Percentiles rank a stretch among this genome's conserved stretches.
Evolutionary conservation across 2,113 vertebrate genomes (phyloP).

Genomic region (Actenoides hombroni): DNA sequence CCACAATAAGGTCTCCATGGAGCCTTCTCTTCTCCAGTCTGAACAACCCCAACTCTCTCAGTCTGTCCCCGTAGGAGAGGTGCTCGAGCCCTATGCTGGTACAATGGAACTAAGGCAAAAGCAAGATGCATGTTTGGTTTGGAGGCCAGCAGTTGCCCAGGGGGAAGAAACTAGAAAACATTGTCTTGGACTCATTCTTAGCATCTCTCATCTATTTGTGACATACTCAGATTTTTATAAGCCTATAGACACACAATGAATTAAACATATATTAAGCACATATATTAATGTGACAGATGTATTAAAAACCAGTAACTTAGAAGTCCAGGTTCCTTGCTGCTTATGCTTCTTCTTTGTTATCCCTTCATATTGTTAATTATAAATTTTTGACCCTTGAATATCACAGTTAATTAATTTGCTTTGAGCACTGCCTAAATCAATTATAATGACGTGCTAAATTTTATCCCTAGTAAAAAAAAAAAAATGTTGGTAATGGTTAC

Average conservation of each 20-base stretch:
- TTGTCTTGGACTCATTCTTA: neutral
- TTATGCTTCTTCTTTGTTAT: neutral
- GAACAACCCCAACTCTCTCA: no score
- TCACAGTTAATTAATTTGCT: constrained; percentile 31
- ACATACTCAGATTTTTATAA: neutral
- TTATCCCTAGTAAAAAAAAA: neutral
- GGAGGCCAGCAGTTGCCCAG: neutral
- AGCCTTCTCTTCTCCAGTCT: no score
- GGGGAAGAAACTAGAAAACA: neutral
- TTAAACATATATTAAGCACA: neutral
- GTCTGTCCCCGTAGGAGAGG: no score
- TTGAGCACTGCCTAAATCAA: constrained; percentile 25
- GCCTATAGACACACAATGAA: neutral
- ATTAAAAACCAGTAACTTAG: neutral
- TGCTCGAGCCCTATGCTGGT: neutral
- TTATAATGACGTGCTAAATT: constrained; percentile 1
- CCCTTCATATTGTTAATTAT: neutral
- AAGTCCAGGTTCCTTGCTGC: neutral
- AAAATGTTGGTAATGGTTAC: neutral
- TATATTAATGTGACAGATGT: neutral
- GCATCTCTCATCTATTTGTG: neutral
- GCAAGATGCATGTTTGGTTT: neutral
- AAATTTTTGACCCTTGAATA: constrained; percentile 22
- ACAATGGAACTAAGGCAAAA: neutral
- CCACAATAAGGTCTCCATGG: no score